Evolutionary conservation across 2,888 invertebrate species (phyloP).

Genomic region (Corbicula japonica): DNA sequence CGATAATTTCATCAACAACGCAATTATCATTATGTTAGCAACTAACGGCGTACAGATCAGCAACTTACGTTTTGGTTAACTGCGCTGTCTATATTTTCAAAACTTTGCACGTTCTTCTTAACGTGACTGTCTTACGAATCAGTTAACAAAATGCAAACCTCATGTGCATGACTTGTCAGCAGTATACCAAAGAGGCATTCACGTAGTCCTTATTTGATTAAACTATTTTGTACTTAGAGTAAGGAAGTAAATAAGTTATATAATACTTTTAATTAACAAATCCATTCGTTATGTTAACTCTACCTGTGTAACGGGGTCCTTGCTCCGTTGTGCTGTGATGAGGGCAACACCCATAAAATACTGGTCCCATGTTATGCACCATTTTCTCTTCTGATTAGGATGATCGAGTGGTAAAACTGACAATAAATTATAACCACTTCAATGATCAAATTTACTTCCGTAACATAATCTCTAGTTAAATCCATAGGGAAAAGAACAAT

Average conservation of each 20-base stretch:
- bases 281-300: not conserved
- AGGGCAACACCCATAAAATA: constrained; percentile 98
- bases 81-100: not conserved
- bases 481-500: too few relatives aligned
- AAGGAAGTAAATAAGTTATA: not conserved
- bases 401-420: too few relatives aligned
- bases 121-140: not conserved
- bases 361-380: constrained; percentile 94
- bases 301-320: constrained; percentile 96
- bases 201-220: not conserved
- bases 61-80: not conserved
- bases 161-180: not conserved
- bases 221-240: not conserved
- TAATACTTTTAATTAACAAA: not conserved
- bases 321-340: constrained; percentile 95
- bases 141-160: not conserved
- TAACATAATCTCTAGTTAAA: too few relatives aligned
- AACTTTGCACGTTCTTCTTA: not conserved
- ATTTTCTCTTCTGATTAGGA: constrained; percentile 36
- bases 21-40: not conserved
- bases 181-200: not conserved
- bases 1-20: not conserved
- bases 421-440: too few relatives aligned
- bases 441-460: too few relatives aligned
- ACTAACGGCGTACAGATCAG: not conserved